Evolutionary conservation across 1,140 invertebrate genomes (phyloP).

Genomic region (Trichogramma pretiosum): DNA sequence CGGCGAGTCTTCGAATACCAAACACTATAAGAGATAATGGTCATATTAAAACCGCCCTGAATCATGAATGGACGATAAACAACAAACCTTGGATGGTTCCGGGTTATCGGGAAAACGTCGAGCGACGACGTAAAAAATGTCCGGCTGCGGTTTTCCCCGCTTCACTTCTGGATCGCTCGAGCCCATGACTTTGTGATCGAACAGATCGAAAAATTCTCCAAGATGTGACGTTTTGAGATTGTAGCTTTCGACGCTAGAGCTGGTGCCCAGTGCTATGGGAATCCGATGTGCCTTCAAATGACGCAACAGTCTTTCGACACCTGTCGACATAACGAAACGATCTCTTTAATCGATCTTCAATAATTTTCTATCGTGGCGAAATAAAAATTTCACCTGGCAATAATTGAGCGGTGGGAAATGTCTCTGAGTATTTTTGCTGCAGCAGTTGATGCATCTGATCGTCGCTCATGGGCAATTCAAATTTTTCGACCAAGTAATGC

Average conservation of each 20-base stretch:
- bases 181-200: constrained; percentile 76
- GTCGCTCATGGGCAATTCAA: constrained; percentile 59
- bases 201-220: constrained; percentile 63
- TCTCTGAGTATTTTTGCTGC: constrained; percentile 41
- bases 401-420: constrained; percentile 54
- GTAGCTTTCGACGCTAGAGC: constrained; percentile 67
- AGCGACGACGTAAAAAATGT: constrained; percentile 84
- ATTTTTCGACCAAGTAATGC: constrained; percentile 52
- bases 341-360: not conserved
- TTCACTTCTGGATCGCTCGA: constrained; percentile 82
- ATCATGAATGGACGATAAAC: too few relatives aligned
- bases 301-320: constrained; percentile 69
- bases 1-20: constrained; percentile 90
- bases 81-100: constrained; percentile 50
- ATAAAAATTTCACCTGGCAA: constrained; percentile 55
- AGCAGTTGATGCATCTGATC: constrained; percentile 55
- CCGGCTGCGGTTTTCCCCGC: constrained; percentile 85
- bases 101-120: constrained; percentile 68
- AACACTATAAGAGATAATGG: constrained; percentile 52
- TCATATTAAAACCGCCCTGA: not conserved
- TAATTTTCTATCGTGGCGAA: not conserved
- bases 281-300: constrained; percentile 72
- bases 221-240: constrained; percentile 71
- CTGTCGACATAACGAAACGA: constrained; percentile 48
- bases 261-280: constrained; percentile 83